phyloP scores from a whole-genome alignment of 2,113 vertebrate species.

The Clupea harengus region DNA sequence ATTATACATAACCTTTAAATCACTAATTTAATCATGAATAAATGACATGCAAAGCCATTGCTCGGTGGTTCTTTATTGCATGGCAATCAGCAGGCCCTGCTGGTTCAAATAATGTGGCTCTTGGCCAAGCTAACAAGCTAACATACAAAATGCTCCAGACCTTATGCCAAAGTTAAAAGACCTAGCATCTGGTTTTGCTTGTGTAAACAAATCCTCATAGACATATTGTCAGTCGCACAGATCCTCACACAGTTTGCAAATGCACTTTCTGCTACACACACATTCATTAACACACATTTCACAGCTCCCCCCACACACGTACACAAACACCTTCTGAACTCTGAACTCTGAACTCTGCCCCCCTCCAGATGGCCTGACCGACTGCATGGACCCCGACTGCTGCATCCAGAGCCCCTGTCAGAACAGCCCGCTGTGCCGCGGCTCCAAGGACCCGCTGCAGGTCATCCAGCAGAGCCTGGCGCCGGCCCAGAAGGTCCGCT shows the following conservation, averaged over 20 bases:
- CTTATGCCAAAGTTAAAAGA: neutral
- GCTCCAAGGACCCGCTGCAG: conserved; percentile 90
- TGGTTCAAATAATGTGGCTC: neutral
- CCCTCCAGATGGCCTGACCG: conserved; percentile 88
- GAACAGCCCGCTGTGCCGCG: conserved; percentile 90
- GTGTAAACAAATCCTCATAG: neutral
- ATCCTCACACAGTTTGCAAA: neutral
- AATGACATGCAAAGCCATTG: too few relatives aligned
- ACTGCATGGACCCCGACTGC: conserved; percentile 98
- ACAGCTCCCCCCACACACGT: neutral
- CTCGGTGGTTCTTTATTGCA: neutral
- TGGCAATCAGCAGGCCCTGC: neutral
- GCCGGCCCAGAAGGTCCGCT: conserved; percentile 78
- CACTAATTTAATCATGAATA: neutral
- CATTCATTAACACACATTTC: neutral
- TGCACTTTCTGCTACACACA: neutral
- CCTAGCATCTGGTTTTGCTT: neutral
- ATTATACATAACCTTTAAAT: neutral
- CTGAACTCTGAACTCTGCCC: neutral
- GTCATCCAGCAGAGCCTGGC: conserved; percentile 90
- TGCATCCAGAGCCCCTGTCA: conserved; percentile 96
- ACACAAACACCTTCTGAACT: neutral
- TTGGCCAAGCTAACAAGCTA: neutral
- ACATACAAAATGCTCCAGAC: neutral
- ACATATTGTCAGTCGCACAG: neutral